Base-by-base conservation (phyloP, 1,140 invertebrate species). In the Polypedilum vanderplanki region DNA sequence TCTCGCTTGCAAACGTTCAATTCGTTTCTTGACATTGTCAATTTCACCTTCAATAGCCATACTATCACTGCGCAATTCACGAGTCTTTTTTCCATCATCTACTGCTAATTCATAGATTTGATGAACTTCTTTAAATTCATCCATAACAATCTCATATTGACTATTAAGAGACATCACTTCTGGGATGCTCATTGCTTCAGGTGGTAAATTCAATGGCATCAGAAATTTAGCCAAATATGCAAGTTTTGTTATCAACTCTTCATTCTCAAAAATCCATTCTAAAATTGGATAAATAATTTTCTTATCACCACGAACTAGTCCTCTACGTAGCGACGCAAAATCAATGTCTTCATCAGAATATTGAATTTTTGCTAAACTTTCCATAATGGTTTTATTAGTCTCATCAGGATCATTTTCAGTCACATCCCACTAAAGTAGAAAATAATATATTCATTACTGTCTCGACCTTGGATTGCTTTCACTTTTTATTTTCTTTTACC, bases 11-110 rank as follows among this genome's bases (percentile, higher is more conserved):
- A 89, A 90, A 79, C 87, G 85, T 75, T 89, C 87, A 17, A 91
- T 84, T 77, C 90, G 85, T 78, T 93, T 91, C 76, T 93, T 89
- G 75, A 92, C 84, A 78, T 92, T 90, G 79, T 95, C 92, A 80
- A 90, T 91, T 81, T 96, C 93, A 40, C 91, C 89, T 78, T 94
- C 92, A 92, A 96, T 95, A 46, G 92, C 88, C 78, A 88, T 87
- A 9, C 94, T 89, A 80, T 95, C 93, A 77, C 89, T 89, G 64
- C 89, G 87, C 46, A 92, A 85, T 82, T 92, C 90, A 15, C 57
- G 40, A 17, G 65, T 20, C 22, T 85, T 81, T 0, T 86, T 83
- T 76, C 84, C 86, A 78, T 87, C 86, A 75, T 89, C 89, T 75
- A 91, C 83, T 20, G 87, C 81, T 77, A 81, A 75, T 70, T 91